phyloP scores from a whole-genome alignment of 2,888 invertebrate genomes.

The Caradrina clavipalpis region DNA sequence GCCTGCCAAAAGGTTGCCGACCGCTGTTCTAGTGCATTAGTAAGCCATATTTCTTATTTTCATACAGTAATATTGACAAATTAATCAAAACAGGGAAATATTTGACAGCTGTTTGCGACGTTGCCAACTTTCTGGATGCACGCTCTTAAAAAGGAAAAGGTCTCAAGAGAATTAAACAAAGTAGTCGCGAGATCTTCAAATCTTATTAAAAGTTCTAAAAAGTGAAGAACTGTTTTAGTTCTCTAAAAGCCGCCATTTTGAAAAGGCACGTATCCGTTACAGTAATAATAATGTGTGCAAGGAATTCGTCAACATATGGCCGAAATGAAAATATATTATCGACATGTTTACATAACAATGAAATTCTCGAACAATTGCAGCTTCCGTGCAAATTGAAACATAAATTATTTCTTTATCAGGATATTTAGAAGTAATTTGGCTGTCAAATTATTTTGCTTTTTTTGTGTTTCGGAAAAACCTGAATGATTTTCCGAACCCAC shows the following conservation, averaged over 20 bases:
- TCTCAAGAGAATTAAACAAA: too few species aligned
- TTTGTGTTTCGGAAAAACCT: too few species aligned
- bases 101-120: too few species aligned
- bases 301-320: constrained; percentile 56
- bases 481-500: neutral
- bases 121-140: too few species aligned
- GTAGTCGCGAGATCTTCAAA: neutral
- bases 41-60: too few species aligned
- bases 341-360: constrained; percentile 57
- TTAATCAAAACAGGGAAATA: too few species aligned
- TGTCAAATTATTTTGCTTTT: too few species aligned
- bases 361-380: constrained; percentile 30
- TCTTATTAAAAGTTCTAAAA: neutral
- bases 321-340: constrained; percentile 44
- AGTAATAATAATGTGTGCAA: constrained; percentile 18
- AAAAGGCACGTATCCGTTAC: neutral
- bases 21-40: too few species aligned
- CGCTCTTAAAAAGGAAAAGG: too few species aligned
- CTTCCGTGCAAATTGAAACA: neutral
- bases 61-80: too few species aligned
- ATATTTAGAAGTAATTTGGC: neutral
- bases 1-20: too few species aligned
- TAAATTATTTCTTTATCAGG: constrained; percentile 3
- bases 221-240: neutral
- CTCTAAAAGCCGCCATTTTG: neutral